Evolutionary conservation across 2,888 invertebrate species (phyloP), one percentile per base, ranked within the genome.

Genomic region (Xanthorhoe spadicearia): DNA sequence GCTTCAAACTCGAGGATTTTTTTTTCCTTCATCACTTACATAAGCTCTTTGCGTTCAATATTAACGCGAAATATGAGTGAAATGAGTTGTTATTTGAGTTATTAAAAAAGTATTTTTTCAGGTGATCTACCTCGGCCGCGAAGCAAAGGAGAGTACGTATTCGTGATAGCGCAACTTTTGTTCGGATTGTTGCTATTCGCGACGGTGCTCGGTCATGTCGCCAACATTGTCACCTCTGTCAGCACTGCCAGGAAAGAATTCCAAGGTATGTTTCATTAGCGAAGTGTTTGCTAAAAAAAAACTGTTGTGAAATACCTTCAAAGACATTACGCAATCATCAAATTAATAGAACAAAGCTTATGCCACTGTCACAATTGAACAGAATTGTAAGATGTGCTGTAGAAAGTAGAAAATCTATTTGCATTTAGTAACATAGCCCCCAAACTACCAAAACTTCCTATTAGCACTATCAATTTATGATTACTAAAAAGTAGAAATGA

Each of bases 191-290:
- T 99, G 86, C 95, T 99, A 75, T 99, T 99, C 88, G 98, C 99
- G 69, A 98, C 99, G 13, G 98, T 99, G 69, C 94, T 99, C 77
- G 99, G 99, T 13, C 98, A 99, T 93, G 99, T 99, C 77, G 98
- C 99, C 77, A 99, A 99, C 92, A 99, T 99, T 87, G 99, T 99
- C 81, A 98, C 99, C 70, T 98, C 98, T 65, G 98, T 99, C 83
- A 98, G 98, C 89, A 97, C 98, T 10, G 99, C 98, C 64, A 95
- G 99, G 81, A 99, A 99, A 92, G 99, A 99, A 88, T 99, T 99
- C 92, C 99, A 99, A 95, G 98, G 99, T 99, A 93, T 23, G 13
- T 43, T 2, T 4, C 13, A 38, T 38, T 38, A 38, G 35, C 9
- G 2, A n/a, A n/a, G n/a, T 8, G 35, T 23, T 23, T n/a, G n/a